These are phyloP conservation scores for Boloria euphrosyne DNA, from an alignment of 2,888 invertebrate genomes.

Conservation along the genomic window DNA sequence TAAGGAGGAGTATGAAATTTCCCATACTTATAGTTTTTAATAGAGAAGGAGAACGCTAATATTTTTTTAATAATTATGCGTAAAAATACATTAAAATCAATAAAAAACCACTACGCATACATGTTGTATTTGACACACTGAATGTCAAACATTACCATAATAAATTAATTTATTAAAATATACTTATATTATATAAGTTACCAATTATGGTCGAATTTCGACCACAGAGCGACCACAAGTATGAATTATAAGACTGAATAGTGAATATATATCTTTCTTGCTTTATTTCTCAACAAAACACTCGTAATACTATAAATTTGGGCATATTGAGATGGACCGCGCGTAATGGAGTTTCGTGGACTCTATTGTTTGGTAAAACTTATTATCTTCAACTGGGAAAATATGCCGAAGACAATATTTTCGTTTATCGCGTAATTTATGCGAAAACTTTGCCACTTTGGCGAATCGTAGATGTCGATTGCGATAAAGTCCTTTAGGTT, in stretches of 20 bases:
- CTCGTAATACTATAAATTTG: slow-evolving; percentile 17
- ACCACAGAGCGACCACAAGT: no score
- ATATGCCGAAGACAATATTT: slow-evolving; percentile 81
- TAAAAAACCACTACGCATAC: no score
- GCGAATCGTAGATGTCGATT: slow-evolving; percentile 69
- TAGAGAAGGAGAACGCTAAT: no score
- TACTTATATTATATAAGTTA: no score
- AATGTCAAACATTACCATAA: no score
- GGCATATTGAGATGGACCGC: slow-evolving; percentile 51
- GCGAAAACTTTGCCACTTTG: slow-evolving; percentile 75
- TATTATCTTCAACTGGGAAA: slow-evolving; percentile 67
- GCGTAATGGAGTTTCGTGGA: slow-evolving; percentile 52
- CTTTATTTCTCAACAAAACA: slow-evolving; percentile 12
- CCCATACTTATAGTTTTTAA: no score
- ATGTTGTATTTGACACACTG: no score
- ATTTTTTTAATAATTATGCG: no score
- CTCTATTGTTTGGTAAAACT: slow-evolving; percentile 67
- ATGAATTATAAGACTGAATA: neutral
- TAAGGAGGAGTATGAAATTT: no score
- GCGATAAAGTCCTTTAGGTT: slow-evolving; percentile 57
- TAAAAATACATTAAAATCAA: no score
- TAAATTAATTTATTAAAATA: no score
- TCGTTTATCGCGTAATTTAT: slow-evolving; percentile 79
- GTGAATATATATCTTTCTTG: neutral
- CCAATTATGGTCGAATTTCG: no score